phyloP scores from a whole-genome alignment of 2,888 invertebrate genomes.

The Phanerotoma sp. region DNA sequence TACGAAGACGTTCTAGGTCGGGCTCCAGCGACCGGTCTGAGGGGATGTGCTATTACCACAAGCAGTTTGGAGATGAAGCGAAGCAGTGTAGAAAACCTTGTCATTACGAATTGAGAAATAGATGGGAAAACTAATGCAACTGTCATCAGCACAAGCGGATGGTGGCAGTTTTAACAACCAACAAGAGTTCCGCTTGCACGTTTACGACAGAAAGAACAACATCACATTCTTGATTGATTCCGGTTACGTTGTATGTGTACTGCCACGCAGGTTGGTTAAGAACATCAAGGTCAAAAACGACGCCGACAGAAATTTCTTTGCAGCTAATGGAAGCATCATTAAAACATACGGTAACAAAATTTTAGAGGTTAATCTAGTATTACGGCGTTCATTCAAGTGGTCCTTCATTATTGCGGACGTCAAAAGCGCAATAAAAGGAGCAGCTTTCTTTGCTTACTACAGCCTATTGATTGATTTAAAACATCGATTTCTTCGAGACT shows the following conservation, averaged over 20 bases:
- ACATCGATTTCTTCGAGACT: neutral
- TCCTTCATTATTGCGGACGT: constrained; percentile 3
- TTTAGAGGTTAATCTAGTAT: neutral
- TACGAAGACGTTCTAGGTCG: too few species aligned
- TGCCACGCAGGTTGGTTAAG: too few species aligned
- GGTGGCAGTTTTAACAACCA: neutral
- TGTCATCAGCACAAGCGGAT: neutral
- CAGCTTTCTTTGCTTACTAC: constrained; percentile 11
- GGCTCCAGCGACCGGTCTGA: too few species aligned
- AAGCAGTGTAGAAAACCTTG: too few species aligned
- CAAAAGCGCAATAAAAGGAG: constrained; percentile 7
- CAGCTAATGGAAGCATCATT: constrained; percentile 19
- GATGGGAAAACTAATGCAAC: constrained; percentile 8
- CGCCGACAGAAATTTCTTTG: too few species aligned
- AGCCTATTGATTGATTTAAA: constrained; percentile 9
- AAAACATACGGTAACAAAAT: constrained; percentile 19
- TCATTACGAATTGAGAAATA: too few species aligned
- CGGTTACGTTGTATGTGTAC: constrained; percentile 10
- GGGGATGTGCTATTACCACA: too few species aligned
- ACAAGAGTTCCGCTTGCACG: constrained; percentile 12
- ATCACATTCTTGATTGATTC: constrained; percentile 17
- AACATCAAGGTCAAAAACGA: too few species aligned
- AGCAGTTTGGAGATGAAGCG: too few species aligned
- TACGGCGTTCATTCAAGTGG: neutral
- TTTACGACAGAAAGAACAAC: constrained; percentile 11